Evolutionary conservation across 2,113 vertebrate species (phyloP), one percentile per base, ranked within the genome.

Genomic region (Hippopotamus amphibius): DNA sequence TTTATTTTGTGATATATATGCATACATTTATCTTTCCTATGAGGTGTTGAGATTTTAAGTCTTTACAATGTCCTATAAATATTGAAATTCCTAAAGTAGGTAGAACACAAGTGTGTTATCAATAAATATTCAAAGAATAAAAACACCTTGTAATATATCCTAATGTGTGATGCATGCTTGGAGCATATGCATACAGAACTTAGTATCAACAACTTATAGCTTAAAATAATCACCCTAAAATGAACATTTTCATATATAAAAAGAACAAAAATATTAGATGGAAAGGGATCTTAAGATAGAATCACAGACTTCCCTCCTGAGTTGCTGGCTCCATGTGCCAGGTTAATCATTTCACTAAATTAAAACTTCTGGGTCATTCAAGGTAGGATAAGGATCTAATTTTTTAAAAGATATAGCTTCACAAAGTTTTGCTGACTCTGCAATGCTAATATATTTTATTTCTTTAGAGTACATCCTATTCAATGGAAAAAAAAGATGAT

Each of bases 261-360:
- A 82, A 79, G 28, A 95, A 80, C 59, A 79, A 80, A 81, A 72
- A 50, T 24, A 77, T 71, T 91, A 55, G 30, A 71, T 50, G 7
- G 28, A 97, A 95, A 71, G n/a, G 0, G 63, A 11, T 71, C 0
- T 1, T 26, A 97, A 97, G 3, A 82, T 22, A 87, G 13, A 94
- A 22, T 69, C 46, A 92, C 59, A 94, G 46, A 65, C 72, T 93
- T 88, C 61, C 59, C 68, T 94, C 37, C 50, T 89, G 74, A 57
- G 12, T 74, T 59, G 88, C 55, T 85, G 57, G 46, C 17, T 91
- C 28, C 1, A 90, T 83, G 30, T 61, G 66, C 94, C 12, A 92
- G 41, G 21, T 24, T 82, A 97, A 97, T 95, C 96, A 91, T 89
- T 97, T 96, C 30, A 96, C 97, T 97, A 97, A 94, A 85, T 28